A percentile compares a stretch with the other conserved stretches of the same genome.
Conservation (phyloP, 1,140 invertebrate genomes). For the Diabrotica undecimpunctata region DNA sequence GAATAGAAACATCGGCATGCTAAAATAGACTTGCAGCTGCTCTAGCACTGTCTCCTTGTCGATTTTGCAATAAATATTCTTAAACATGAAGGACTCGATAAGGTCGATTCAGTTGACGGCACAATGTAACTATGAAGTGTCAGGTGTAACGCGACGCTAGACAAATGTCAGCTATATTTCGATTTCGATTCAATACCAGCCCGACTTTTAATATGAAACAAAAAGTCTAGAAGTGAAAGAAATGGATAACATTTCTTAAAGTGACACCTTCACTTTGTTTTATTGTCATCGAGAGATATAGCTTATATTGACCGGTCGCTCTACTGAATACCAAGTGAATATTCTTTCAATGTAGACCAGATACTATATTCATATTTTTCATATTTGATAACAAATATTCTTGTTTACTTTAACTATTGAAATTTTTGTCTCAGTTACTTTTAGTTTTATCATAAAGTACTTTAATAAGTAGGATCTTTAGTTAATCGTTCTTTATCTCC, state of each 20-base stretch:
- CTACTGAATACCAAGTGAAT: too few relatives aligned
- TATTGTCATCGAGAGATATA: constrained; percentile 3
- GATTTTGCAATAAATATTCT: background rate
- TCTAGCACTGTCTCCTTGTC: background rate
- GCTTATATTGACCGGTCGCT: background rate
- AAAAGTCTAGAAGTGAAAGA: constrained; percentile 6
- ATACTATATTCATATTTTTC: too few relatives aligned
- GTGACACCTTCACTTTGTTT: constrained; percentile 16
- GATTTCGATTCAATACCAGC: constrained; percentile 7
- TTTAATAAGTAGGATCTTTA: too few relatives aligned
- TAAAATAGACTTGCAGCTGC: too few relatives aligned
- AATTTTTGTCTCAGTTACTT: too few relatives aligned
- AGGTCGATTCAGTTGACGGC: constrained; percentile 15
- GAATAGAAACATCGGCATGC: too few relatives aligned
- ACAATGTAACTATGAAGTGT: constrained; percentile 20
- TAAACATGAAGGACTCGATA: constrained; percentile 2
- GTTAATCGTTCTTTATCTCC: too few relatives aligned
- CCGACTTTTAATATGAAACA: constrained; percentile 16
- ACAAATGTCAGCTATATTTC: constrained; percentile 13
- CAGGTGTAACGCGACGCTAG: constrained; percentile 14
- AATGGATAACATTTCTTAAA: constrained; percentile 9
- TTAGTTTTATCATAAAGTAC: too few relatives aligned
- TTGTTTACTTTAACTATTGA: too few relatives aligned
- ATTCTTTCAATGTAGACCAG: too few relatives aligned
- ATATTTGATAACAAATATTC: too few relatives aligned